Percentiles rank a stretch among this genome's conserved stretches.
Evolutionary conservation across 2,797 vertebrate species (phyloP).

Genomic region (Macroramphosus scolopax): DNA sequence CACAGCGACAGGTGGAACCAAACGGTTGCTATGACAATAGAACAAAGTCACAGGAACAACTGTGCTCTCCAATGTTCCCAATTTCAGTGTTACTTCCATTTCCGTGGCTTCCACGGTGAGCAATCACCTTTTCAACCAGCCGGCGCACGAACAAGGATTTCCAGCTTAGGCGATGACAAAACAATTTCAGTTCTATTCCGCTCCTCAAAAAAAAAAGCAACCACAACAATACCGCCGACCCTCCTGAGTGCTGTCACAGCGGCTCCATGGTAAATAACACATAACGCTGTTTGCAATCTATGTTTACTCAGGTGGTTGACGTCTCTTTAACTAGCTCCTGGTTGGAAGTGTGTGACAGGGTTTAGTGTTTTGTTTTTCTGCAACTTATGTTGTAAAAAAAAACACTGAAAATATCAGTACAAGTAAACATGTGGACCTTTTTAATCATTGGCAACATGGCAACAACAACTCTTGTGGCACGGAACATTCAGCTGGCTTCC

Average conservation of each 20-base stretch:
- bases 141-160: slow-evolving; percentile 27
- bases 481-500: slow-evolving; percentile 31
- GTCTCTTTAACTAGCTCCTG: too few species aligned
- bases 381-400: too few species aligned
- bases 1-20: slow-evolving; percentile 27
- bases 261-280: slow-evolving; percentile 22
- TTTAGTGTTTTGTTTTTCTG: too few species aligned
- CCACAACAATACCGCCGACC: too few species aligned
- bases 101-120: slow-evolving; percentile 23
- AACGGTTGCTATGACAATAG: slow-evolving; percentile 38
- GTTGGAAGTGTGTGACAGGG: too few species aligned
- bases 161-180: slow-evolving; percentile 40
- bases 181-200: slow-evolving; percentile 32
- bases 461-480: too few species aligned
- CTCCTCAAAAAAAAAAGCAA: slow-evolving; percentile 26
- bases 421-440: too few species aligned
- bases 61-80: slow-evolving; percentile 25
- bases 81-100: slow-evolving; percentile 25
- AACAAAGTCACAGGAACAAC: slow-evolving; percentile 19
- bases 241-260: slow-evolving; percentile 24
- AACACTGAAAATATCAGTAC: too few species aligned
- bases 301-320: too few species aligned
- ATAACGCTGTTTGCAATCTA: too few species aligned
- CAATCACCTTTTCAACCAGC: slow-evolving; percentile 35
- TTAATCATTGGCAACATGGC: too few species aligned